Base-by-base conservation (phyloP, 1,140 invertebrate genomes). In the Drosophila pseudoobscura region DNA sequence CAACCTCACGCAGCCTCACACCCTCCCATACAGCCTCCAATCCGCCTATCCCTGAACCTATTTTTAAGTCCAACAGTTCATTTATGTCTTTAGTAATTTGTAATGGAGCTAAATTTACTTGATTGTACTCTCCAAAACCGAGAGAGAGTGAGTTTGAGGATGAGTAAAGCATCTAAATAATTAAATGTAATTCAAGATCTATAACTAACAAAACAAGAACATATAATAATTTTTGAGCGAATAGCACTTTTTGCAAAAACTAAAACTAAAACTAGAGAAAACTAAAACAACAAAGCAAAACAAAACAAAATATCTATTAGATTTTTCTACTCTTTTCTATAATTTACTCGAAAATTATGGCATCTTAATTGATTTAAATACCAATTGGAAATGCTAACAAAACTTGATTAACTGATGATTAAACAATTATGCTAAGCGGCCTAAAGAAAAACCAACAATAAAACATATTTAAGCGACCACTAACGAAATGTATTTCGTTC, bases 271-370 rank as follows among this genome's bases (percentile, higher is more conserved):
- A 39, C 35, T 39, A 39, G 35, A 39, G 57, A 60, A 62, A 87
- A 63, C 60, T 73, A 76, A 39, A 80, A 85, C 64, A 68, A 75
- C 62, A 51, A 76, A 52, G 29, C 29, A 29, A 29, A 29, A 8
- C 24, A 26, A 71, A 69, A 72, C 51, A 76, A 69, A 56, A 78
- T 88, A 87, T 83, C 79, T 83, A 88, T 88, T 88, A 88, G 83
- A 88, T 89, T 88, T 85, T 88, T 88, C 83, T 88, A 88, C 83
- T 88, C 83, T 88, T 88, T 84, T 85, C 79, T 88, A 88, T 88
- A 88, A 88, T 88, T 88, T 88, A 88, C 79, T 79, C 51, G 76
- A 87, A 84, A 78, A 47, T 39, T 11, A 39, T 39, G 35, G 51
- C 79, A 74, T 39, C 63, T 57, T 57, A 57, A 69, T 78, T 82